These are phyloP conservation scores for Xestia rhomboidea DNA, from an alignment of 2,888 invertebrate species.

Conservation along the genomic window DNA sequence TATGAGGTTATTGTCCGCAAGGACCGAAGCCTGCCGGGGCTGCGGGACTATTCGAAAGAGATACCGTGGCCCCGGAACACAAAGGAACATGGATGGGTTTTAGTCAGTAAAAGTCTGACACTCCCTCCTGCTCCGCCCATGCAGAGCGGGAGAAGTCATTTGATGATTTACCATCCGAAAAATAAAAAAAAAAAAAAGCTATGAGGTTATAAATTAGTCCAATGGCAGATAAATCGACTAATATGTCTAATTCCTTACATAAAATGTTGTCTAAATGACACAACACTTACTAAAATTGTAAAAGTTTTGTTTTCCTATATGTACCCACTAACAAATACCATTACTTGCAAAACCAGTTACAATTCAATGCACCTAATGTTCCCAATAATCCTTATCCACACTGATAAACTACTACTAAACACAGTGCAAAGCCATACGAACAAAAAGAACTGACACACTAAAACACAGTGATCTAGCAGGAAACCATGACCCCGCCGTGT, in stretches of 20 bases:
- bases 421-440: constrained; percentile 14
- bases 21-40: too few relatives aligned
- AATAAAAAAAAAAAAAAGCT: too few relatives aligned
- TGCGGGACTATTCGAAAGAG: too few relatives aligned
- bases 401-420: constrained; percentile 3
- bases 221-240: not conserved
- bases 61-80: too few relatives aligned
- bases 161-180: too few relatives aligned
- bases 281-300: not conserved
- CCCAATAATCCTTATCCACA: constrained; percentile 7
- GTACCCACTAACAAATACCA: not conserved
- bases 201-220: too few relatives aligned
- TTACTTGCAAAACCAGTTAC: not conserved
- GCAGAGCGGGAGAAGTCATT: too few relatives aligned
- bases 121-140: too few relatives aligned
- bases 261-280: not conserved
- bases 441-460: constrained; percentile 8
- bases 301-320: not conserved
- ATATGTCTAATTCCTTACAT: too few relatives aligned
- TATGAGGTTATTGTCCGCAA: too few relatives aligned
- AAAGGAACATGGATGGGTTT: too few relatives aligned
- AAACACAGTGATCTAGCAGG: constrained; percentile 39
- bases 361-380: constrained; percentile 10
- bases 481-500: constrained; percentile 50
- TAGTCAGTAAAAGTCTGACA: too few relatives aligned